Evolutionary conservation across 1,140 invertebrate genomes (phyloP).

Genomic region (Stegodyphus dumicola): DNA sequence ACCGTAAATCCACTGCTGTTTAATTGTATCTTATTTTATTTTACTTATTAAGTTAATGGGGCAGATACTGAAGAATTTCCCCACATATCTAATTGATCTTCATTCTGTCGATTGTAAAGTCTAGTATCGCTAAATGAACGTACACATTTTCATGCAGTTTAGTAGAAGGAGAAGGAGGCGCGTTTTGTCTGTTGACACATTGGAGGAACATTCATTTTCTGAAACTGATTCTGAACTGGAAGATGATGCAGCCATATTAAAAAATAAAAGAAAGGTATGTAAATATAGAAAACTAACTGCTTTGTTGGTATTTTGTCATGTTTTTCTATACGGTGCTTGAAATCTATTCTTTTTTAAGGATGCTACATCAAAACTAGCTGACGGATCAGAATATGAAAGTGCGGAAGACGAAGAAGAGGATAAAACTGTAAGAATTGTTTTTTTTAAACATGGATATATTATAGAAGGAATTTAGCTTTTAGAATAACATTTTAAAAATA

Average conservation of each 20-base stretch:
- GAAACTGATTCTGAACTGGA: slow-evolving; percentile 7
- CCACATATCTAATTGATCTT: too few species aligned
- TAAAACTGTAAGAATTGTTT: slow-evolving; percentile 11
- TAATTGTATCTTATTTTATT: too few species aligned
- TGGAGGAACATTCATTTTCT: slow-evolving; percentile 12
- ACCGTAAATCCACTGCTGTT: too few species aligned
- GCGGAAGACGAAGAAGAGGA: slow-evolving; percentile 63
- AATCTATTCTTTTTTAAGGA: slow-evolving; percentile 3
- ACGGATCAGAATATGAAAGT: slow-evolving; percentile 65
- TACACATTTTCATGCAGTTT: slow-evolving; percentile 13
- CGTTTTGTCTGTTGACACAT: slow-evolving; percentile 1
- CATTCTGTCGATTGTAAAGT: too few species aligned
- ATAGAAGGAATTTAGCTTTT: not conserved
- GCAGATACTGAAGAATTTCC: too few species aligned
- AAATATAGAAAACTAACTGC: not conserved
- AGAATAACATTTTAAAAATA: too few species aligned
- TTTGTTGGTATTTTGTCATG: not conserved
- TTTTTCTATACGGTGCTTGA: not conserved
- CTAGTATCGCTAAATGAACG: not conserved
- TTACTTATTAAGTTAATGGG: too few species aligned
- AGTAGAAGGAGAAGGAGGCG: not conserved
- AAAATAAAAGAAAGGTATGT: slow-evolving; percentile 14
- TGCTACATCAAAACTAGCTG: slow-evolving; percentile 31
- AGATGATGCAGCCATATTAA: slow-evolving; percentile 5
- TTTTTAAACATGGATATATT: not conserved